These are phyloP conservation scores for Hesperia comma DNA, from an alignment of 2,888 invertebrate genomes.

Conservation along the genomic window DNA sequence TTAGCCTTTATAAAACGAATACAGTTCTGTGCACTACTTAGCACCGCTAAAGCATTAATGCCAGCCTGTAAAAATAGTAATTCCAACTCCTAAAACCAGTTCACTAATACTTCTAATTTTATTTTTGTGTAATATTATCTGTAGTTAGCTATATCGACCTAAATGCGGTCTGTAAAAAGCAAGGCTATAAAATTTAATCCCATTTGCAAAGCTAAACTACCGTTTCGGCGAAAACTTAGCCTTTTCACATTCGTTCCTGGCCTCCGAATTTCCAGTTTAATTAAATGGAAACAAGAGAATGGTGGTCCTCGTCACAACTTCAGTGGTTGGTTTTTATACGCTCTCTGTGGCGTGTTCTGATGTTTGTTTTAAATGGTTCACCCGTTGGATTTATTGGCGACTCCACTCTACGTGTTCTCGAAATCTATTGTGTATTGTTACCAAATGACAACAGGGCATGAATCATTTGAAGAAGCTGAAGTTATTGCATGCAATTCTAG, in stretches of 20 bases:
- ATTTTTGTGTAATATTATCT: background rate
- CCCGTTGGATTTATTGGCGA: conserved; percentile 64
- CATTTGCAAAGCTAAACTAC: conserved; percentile 55
- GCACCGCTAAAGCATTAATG: too few species aligned
- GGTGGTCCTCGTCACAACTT: conserved; percentile 66
- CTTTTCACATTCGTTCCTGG: conserved; percentile 52
- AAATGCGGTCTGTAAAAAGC: conserved; percentile 38
- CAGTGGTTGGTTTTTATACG: conserved; percentile 65
- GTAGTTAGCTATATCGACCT: conserved; percentile 1
- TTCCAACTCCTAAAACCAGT: background rate
- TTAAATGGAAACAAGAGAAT: conserved; percentile 80
- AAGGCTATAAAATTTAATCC: conserved; percentile 62
- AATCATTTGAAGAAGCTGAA: conserved; percentile 20
- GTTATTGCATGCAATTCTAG: background rate
- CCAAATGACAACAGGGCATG: conserved; percentile 64
- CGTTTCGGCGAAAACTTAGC: conserved; percentile 31
- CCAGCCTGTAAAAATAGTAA: too few species aligned
- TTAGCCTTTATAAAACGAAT: too few species aligned
- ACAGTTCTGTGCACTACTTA: too few species aligned
- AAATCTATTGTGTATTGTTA: conserved; percentile 75
- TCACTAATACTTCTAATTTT: background rate
- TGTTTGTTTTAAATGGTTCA: conserved; percentile 57
- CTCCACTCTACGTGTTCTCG: conserved; percentile 66
- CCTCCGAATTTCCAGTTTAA: conserved; percentile 74
- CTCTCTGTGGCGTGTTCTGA: conserved; percentile 54